A percentile compares a stretch with the other conserved stretches of the same genome.
Conservation (phyloP, 2,113 vertebrate species). For the Tachysurus fulvidraco region DNA sequence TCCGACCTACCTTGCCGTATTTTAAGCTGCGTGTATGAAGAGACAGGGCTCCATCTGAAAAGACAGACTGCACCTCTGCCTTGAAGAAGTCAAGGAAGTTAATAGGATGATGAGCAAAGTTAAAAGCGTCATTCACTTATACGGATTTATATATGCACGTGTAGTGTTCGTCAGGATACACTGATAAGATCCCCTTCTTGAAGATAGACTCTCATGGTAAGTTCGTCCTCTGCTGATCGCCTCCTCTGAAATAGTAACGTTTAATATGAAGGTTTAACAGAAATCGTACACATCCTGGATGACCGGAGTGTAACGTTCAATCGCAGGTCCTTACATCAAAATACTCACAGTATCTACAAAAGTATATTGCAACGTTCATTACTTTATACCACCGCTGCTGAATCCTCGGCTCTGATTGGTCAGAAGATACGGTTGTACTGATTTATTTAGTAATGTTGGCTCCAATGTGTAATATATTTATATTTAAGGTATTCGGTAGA, state of each 20-base stretch:
- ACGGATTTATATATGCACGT: neutral
- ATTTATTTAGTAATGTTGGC: neutral
- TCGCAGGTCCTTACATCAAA: neutral
- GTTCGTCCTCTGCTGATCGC: slow-evolving; percentile 91
- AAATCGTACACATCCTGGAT: neutral
- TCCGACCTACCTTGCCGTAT: slow-evolving; percentile 86
- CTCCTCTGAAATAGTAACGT: slow-evolving; percentile 78
- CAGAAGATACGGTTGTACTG: neutral
- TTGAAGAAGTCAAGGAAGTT: slow-evolving; percentile 72
- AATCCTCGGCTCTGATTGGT: neutral
- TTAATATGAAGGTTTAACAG: neutral
- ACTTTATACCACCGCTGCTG: neutral
- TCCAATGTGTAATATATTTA: neutral
- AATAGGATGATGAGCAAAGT: neutral
- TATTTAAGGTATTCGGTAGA: no score
- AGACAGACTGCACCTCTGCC: slow-evolving; percentile 96
- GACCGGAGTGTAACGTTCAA: neutral
- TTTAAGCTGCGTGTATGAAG: slow-evolving; percentile 96
- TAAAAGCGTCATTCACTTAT: neutral
- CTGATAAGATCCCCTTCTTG: slow-evolving; percentile 97
- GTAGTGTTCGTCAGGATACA: slow-evolving; percentile 75
- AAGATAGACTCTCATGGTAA: slow-evolving; percentile 93
- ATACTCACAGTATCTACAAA: neutral
- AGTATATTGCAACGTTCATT: neutral
- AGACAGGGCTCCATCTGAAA: slow-evolving; percentile 88